These are phyloP conservation scores for Cryptocephalus moraei DNA, from an alignment of 2,888 invertebrate species.

Conservation along the genomic window DNA sequence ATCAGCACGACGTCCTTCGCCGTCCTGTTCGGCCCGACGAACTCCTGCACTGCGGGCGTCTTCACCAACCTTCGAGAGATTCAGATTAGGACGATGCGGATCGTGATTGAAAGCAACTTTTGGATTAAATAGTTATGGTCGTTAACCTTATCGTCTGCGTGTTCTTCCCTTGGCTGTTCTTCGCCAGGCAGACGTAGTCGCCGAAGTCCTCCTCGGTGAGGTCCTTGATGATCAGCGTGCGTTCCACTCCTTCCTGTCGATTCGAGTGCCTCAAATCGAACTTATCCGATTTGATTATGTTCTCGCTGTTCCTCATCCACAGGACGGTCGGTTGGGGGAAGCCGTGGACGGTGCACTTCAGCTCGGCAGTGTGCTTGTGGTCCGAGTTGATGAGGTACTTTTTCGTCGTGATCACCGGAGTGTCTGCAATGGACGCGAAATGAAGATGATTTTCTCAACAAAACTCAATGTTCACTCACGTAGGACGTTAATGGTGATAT, in stretches of 20 bases:
- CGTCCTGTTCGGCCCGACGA: constrained; percentile 18
- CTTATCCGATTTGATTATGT: constrained; percentile 13
- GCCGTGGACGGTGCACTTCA: constrained; percentile 38
- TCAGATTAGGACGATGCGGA: too few relatives aligned
- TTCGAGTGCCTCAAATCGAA: background rate
- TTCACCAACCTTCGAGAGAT: constrained; percentile 19
- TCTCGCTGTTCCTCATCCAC: constrained; percentile 32
- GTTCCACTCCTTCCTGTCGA: constrained; percentile 8
- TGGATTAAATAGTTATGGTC: too few relatives aligned
- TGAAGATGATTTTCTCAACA: background rate
- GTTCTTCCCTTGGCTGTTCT: constrained; percentile 30
- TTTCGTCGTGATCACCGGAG: constrained; percentile 36
- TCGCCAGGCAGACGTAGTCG: constrained; percentile 37
- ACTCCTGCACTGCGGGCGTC: constrained; percentile 22
- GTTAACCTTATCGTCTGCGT: constrained; percentile 22
- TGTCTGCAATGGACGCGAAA: constrained; percentile 26
- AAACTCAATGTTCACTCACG: constrained; percentile 25
- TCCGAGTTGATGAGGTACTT: constrained; percentile 36
- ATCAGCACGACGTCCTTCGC: constrained; percentile 31
- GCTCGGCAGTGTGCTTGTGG: constrained; percentile 33
- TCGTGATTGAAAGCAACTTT: too few relatives aligned
- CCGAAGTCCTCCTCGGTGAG: constrained; percentile 35
- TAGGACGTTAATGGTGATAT: constrained; percentile 29
- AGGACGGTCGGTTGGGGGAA: constrained; percentile 33
- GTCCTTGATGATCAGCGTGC: constrained; percentile 22